phyloP scores from a whole-genome alignment of 2,797 vertebrate species.

The Microctenopoma steveboyesi region DNA sequence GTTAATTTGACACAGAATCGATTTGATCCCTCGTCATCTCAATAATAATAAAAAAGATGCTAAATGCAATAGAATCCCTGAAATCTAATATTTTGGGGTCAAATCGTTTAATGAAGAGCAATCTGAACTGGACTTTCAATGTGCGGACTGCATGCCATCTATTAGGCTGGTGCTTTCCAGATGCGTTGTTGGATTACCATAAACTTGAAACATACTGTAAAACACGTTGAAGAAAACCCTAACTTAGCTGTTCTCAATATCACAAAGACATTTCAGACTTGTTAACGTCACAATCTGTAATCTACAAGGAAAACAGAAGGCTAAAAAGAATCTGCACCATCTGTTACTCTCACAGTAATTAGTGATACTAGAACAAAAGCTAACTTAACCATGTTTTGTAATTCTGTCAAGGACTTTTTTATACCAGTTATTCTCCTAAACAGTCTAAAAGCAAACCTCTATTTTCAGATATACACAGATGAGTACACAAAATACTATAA shows the following conservation, averaged over 20 bases:
- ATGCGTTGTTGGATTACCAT: constrained; percentile 49
- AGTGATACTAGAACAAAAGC: background rate
- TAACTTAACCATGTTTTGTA: background rate
- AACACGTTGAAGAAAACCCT: constrained; percentile 22
- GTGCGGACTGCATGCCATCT: constrained; percentile 58
- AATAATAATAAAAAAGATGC: constrained; percentile 85
- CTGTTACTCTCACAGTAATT: background rate
- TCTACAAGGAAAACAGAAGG: background rate
- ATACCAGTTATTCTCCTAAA: background rate
- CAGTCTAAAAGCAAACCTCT: background rate
- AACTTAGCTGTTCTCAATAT: constrained; percentile 21
- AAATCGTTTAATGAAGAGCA: constrained; percentile 83
- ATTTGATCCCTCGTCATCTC: constrained; percentile 83
- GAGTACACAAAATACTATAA: background rate
- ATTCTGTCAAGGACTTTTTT: background rate
- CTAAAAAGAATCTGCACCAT: constrained; percentile 1
- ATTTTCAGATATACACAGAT: background rate
- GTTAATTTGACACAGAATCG: constrained; percentile 79
- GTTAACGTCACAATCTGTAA: background rate
- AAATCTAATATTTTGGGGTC: constrained; percentile 84
- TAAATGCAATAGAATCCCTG: constrained; percentile 81
- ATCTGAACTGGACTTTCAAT: constrained; percentile 75
- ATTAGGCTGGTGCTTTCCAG: constrained; percentile 61
- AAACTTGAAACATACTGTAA: constrained; percentile 25
- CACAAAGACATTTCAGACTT: constrained; percentile 11